These are phyloP conservation scores for Hippopotamyrus pictus DNA, from an alignment of 2,797 vertebrate genomes.

Conservation along the genomic window DNA sequence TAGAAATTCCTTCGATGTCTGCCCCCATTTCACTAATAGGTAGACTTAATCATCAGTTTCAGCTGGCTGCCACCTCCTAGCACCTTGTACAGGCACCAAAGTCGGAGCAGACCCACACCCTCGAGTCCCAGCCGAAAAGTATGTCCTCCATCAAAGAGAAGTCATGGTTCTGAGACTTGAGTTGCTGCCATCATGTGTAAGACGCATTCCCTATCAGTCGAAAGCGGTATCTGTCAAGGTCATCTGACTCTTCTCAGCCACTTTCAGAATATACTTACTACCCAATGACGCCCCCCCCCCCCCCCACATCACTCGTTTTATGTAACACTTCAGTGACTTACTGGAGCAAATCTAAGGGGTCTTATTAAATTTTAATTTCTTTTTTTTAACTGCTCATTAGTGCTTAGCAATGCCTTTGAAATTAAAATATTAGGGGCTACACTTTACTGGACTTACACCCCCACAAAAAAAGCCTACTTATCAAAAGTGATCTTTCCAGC, in stretches of 20 bases:
- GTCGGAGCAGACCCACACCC: background rate
- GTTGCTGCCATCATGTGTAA: background rate
- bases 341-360: constrained; percentile 29
- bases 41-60: constrained; percentile 63
- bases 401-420: constrained; percentile 37
- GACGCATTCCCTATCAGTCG: background rate
- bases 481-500: constrained; percentile 20
- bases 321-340: constrained; percentile 41
- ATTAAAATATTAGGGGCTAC: constrained; percentile 36
- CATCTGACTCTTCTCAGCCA: constrained; percentile 18
- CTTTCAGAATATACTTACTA: constrained; percentile 1
- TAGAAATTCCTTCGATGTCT: constrained; percentile 48
- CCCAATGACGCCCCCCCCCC: constrained; percentile 9
- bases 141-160: background rate
- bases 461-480: constrained; percentile 1
- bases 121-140: background rate
- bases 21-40: constrained; percentile 61
- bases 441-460: constrained; percentile 21
- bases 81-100: background rate
- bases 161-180: background rate
- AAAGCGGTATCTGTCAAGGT: background rate
- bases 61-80: constrained; percentile 35
- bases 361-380: constrained; percentile 39
- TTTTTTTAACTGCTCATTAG: constrained; percentile 54
- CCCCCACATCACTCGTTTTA: constrained; percentile 12